A percentile compares a stretch with the other conserved stretches of the same genome.
phyloP scores from a whole-genome alignment of 2,888 invertebrate species.

The Endomychus coccineus region DNA sequence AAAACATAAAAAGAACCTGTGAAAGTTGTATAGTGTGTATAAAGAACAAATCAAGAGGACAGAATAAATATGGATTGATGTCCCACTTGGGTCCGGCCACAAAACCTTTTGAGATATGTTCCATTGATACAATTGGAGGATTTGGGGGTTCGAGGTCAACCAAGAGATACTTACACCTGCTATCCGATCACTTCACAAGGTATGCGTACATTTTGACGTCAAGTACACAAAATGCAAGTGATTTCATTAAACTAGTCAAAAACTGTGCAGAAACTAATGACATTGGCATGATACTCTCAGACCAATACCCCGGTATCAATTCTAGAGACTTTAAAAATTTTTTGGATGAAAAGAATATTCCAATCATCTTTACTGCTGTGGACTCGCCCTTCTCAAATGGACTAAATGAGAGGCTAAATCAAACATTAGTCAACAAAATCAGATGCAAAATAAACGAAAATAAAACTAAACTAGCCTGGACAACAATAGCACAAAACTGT shows the following conservation, averaged over 20 bases:
- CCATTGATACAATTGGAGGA: constrained; percentile 8
- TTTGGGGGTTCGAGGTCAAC: constrained; percentile 9
- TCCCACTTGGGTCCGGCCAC: constrained; percentile 7
- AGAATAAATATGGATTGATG: constrained; percentile 6
- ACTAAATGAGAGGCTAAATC: constrained; percentile 2
- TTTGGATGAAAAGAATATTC: constrained; percentile 3
- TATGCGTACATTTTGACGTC: constrained; percentile 6
- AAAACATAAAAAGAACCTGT: no score
- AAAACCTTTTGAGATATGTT: constrained; percentile 5
- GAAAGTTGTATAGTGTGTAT: constrained; percentile 1
- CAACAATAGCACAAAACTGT: constrained; percentile 5
- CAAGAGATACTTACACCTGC: constrained; percentile 7
- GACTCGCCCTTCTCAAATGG: constrained; percentile 3
- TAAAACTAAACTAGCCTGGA: constrained; percentile 1
- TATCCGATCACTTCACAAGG: constrained; percentile 9
- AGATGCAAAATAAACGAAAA: constrained; percentile 3
- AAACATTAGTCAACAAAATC: constrained; percentile 4
- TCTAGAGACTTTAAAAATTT: background rate
- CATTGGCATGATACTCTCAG: constrained; percentile 6
- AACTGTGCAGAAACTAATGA: background rate
- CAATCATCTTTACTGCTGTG: constrained; percentile 2
- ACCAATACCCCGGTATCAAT: constrained; percentile 30
- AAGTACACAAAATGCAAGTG: constrained; percentile 6
- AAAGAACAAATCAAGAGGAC: constrained; percentile 4
- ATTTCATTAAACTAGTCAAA: constrained; percentile 7